phyloP scores from a whole-genome alignment of 2,113 vertebrate genomes.

The Pavo muticus region DNA sequence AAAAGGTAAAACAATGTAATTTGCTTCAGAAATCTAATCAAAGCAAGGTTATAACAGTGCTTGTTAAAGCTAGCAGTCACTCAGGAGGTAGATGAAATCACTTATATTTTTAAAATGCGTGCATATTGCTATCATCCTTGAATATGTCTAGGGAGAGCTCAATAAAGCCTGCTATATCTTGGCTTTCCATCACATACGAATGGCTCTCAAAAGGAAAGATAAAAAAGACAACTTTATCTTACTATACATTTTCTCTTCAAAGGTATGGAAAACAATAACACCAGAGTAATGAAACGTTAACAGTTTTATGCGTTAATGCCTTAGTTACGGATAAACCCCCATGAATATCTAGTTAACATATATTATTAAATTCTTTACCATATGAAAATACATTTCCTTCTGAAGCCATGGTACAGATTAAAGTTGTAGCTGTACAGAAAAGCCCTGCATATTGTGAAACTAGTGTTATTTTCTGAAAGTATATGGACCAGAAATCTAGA shows the following conservation, averaged over 20 bases:
- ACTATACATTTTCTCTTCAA: not conserved
- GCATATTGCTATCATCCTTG: not conserved
- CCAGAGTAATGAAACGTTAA: not conserved
- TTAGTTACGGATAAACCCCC: not conserved
- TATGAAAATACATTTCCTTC: not conserved
- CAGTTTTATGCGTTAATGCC: not conserved
- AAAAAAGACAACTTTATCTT: not conserved
- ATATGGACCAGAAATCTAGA: not conserved
- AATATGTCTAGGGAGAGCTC: not conserved
- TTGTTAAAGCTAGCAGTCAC: not conserved
- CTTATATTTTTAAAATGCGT: not conserved
- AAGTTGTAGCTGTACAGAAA: not conserved
- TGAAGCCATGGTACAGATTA: not conserved
- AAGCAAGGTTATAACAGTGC: not conserved
- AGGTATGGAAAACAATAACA: not conserved
- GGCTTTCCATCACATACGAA: fast-evolving
- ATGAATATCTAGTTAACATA: not conserved
- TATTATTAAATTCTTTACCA: not conserved
- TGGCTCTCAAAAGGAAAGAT: not conserved
- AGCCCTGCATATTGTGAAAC: not conserved
- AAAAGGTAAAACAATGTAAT: not conserved
- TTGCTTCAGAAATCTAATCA: not conserved
- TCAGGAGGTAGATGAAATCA: not conserved
- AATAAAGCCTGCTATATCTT: not conserved
- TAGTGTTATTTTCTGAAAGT: not conserved